Base-by-base conservation (phyloP, 2,888 invertebrate genomes). In the Drosophila ochracea region DNA sequence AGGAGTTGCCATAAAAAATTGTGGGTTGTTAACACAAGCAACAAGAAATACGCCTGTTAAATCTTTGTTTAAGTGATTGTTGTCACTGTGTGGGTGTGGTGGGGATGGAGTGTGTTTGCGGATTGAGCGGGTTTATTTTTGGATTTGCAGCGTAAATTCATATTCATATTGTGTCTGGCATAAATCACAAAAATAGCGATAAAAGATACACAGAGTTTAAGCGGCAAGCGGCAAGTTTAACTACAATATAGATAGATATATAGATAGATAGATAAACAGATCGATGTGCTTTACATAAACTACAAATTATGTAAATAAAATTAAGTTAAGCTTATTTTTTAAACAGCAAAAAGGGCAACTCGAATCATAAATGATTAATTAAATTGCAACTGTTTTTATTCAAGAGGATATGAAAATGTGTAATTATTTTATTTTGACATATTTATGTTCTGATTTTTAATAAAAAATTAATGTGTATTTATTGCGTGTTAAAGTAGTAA, bases 1-100 rank as follows among this genome's bases (percentile, higher is more conserved):
- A 76, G 68, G 62, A 72, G 80, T 67, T 69, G 64, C 82, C 80
- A 83, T 81, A 39, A 78, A 86, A 83, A 82, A 78, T 87, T 73
- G 73, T 74, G 80, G 80, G 83, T 76, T 74, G 71, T 71, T 73
- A 80, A 60, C 76, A 68, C 28, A 57, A 57, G 11, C 55, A 57
- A 68, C 28, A 57, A 57, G 19, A 39, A 57, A 57, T n/a, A 11
- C 53, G 67, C 69, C 74, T 60, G 65, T 73, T 80, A 78, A 80
- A 78, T 72, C 80, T 62, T 60, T 74, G 65, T 74, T 49, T 67
- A 74, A 77, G 61, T 73, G 68, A 73, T 78, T 55, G 49, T 57
- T 68, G 54, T 66, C 31, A 25, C 25, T 67, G 57, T 55, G 54
- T 71, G 58, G 35, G 59, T 57, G 30, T 72, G 65, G 30, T 53